Evolutionary conservation across 2,888 invertebrate genomes (phyloP).

Genomic region (Rhagium mordax): DNA sequence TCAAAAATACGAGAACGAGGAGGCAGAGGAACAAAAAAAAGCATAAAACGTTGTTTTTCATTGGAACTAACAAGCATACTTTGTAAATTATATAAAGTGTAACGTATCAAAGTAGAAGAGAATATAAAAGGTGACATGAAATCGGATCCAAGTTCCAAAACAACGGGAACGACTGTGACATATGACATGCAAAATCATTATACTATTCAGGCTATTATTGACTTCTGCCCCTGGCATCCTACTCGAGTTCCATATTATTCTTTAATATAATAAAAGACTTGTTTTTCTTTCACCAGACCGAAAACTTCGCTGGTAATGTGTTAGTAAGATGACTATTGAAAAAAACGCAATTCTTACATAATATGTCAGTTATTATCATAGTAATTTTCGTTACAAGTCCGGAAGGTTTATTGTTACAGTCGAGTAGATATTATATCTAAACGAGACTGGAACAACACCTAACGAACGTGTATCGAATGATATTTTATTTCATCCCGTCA

Average conservation of each 20-base stretch:
- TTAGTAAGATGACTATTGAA: not conserved
- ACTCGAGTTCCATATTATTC: constrained; percentile 24
- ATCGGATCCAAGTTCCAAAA: constrained; percentile 41
- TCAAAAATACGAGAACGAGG: not conserved
- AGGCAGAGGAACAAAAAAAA: not conserved
- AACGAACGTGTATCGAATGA: too few species aligned
- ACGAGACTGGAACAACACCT: too few species aligned
- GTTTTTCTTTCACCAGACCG: constrained; percentile 8
- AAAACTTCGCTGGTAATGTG: not conserved
- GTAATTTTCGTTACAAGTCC: too few species aligned
- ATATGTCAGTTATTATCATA: too few species aligned
- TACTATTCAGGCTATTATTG: constrained; percentile 26
- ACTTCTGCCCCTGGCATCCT: constrained; percentile 7
- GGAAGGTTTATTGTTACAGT: too few species aligned
- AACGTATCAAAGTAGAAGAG: constrained; percentile 53
- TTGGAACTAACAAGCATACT: constrained; percentile 53
- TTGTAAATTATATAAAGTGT: constrained; percentile 55
- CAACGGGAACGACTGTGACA: constrained; percentile 29
- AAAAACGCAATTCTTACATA: too few species aligned
- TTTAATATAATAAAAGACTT: constrained; percentile 20
- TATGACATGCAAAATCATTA: constrained; percentile 38
- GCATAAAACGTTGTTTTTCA: constrained; percentile 29
- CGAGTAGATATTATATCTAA: too few species aligned
- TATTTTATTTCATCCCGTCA: too few species aligned
- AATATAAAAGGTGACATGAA: constrained; percentile 51